These are phyloP conservation scores for Amphipyra berbera DNA, from an alignment of 2,888 invertebrate genomes.

Conservation along the genomic window DNA sequence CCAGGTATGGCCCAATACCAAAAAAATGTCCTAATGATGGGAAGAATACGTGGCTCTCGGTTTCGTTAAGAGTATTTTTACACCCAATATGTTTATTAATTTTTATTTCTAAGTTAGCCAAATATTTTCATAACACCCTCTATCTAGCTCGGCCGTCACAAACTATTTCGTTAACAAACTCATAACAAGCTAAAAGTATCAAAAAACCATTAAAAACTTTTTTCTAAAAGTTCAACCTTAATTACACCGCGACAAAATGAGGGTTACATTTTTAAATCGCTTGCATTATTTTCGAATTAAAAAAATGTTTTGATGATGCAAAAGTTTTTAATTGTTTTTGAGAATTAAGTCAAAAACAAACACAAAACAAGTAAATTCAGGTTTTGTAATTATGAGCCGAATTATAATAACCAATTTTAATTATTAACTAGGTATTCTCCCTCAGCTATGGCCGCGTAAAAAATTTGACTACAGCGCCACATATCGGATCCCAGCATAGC, in stretches of 20 bases:
- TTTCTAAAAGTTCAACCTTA: slow-evolving; percentile 5
- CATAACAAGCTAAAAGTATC: slow-evolving; percentile 4
- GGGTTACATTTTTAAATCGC: slow-evolving; percentile 29
- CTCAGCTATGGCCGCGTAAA: too few species aligned
- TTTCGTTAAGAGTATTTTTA: too few species aligned
- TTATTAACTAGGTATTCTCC: too few species aligned
- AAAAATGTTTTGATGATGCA: slow-evolving; percentile 3
- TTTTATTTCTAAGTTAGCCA: neutral
- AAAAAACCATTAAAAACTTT: slow-evolving; percentile 19
- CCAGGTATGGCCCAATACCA: too few species aligned
- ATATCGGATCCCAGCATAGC: too few species aligned
- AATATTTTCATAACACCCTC: neutral
- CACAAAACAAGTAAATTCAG: too few species aligned
- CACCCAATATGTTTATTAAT: too few species aligned
- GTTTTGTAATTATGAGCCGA: too few species aligned
- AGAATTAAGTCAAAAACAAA: neutral
- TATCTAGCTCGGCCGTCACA: neutral
- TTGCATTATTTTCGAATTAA: slow-evolving; percentile 25
- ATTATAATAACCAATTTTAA: too few species aligned
- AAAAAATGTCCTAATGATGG: too few species aligned
- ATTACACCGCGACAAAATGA: slow-evolving; percentile 35
- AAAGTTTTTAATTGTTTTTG: slow-evolving; percentile 14
- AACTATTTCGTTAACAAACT: slow-evolving; percentile 4
- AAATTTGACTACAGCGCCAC: too few species aligned
- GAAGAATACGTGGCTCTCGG: too few species aligned